Evolutionary conservation across 2,113 vertebrate species (phyloP).

Genomic region (Scortum barcoo): DNA sequence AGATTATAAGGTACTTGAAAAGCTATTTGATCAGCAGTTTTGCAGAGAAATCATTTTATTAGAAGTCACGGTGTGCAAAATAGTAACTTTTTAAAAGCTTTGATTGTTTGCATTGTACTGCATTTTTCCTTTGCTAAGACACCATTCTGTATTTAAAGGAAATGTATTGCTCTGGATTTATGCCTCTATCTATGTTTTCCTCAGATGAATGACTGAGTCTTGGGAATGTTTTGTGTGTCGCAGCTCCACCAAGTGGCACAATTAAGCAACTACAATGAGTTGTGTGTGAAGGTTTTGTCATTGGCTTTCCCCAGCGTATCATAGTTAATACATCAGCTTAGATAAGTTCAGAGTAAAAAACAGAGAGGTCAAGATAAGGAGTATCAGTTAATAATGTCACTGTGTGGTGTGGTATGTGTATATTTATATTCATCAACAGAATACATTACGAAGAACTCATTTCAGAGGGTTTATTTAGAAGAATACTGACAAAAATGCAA

Average conservation of each 20-base stretch:
- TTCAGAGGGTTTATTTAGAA: constrained; percentile 79
- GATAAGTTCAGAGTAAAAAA: constrained; percentile 5
- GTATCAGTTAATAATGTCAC: background rate
- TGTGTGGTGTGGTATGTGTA: background rate
- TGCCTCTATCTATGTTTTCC: background rate
- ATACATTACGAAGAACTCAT: background rate
- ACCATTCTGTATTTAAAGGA: background rate
- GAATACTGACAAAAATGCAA: constrained; percentile 73
- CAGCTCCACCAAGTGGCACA: constrained; percentile 18
- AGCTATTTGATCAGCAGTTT: background rate
- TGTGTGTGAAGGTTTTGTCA: background rate
- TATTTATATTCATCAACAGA: background rate
- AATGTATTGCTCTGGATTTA: background rate
- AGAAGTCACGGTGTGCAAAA: background rate
- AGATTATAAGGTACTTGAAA: background rate
- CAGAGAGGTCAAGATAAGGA: too few species aligned
- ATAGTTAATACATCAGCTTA: too few species aligned
- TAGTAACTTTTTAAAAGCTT: background rate
- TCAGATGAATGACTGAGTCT: background rate
- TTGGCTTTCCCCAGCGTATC: background rate
- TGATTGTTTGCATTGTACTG: background rate
- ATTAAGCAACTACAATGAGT: background rate
- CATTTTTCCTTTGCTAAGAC: background rate
- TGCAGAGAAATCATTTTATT: background rate
- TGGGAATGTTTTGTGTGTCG: background rate